A percentile compares a stretch with the other conserved stretches of the same genome.
Evolutionary conservation across 2,888 invertebrate species (phyloP).

Genomic region (Chaetoderma sp.): DNA sequence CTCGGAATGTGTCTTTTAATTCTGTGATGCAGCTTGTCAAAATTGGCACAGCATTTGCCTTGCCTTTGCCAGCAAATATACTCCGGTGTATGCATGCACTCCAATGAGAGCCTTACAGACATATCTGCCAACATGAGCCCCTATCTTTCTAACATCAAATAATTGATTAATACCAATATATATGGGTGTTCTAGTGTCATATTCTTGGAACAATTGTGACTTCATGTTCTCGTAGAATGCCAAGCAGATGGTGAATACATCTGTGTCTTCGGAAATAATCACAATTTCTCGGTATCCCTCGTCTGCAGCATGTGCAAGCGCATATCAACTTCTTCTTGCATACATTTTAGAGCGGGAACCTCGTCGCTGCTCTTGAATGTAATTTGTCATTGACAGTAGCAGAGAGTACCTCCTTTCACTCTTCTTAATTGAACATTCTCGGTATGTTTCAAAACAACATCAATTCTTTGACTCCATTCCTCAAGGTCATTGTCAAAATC

Average conservation of each 20-base stretch:
- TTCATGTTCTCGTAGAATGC: conserved; percentile 15
- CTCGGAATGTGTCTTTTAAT: not conserved
- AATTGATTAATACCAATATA: conserved; percentile 25
- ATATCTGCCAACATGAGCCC: too few species aligned
- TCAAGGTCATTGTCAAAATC: too few species aligned
- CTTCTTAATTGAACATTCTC: conserved; percentile 31
- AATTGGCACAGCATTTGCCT: conserved; percentile 25
- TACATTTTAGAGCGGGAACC: conserved; percentile 22
- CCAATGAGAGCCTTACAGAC: conserved; percentile 29
- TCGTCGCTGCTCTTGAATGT: conserved; percentile 5
- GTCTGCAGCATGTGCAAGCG: conserved; percentile 33
- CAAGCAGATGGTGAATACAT: conserved; percentile 34
- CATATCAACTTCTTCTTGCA: conserved; percentile 38
- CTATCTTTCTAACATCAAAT: conserved; percentile 10
- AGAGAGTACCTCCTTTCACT: conserved; percentile 32
- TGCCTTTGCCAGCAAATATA: conserved; percentile 31
- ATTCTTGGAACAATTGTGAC: conserved; percentile 14
- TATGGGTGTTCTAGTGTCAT: conserved; percentile 19
- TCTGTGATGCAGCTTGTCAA: conserved; percentile 3
- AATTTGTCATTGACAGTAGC: too few species aligned
- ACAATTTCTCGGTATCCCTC: conserved; percentile 23
- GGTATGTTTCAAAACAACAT: conserved; percentile 36
- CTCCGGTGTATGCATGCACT: conserved; percentile 36
- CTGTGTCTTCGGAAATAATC: conserved; percentile 33
- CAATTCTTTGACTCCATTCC: conserved; percentile 18